Conservation (phyloP, 2,113 vertebrate genomes). For the Dicrurus megarhynchus region DNA sequence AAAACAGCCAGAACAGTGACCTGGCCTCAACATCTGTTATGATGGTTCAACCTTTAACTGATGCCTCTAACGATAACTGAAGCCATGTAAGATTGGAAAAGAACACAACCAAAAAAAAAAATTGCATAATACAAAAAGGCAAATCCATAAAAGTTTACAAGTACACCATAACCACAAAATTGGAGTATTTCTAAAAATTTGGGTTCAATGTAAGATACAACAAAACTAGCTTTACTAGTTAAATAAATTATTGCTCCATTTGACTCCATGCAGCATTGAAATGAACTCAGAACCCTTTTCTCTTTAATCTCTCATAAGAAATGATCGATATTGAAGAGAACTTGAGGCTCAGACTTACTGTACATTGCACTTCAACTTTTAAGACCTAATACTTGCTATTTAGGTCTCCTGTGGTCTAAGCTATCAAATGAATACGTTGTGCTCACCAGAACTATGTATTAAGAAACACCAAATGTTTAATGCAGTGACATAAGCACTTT, state of each 20-base stretch:
- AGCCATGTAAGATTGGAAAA: slow-evolving; percentile 38
- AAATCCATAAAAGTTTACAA: slow-evolving; percentile 50
- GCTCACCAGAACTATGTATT: slow-evolving; percentile 72
- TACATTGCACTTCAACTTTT: slow-evolving; percentile 90
- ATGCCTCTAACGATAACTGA: slow-evolving; percentile 14
- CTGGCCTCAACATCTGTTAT: not conserved
- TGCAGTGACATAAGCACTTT: slow-evolving; percentile 82
- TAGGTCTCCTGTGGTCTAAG: slow-evolving; percentile 68
- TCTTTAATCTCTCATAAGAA: slow-evolving; percentile 72
- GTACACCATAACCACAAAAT: slow-evolving; percentile 60
- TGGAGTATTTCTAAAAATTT: slow-evolving; percentile 65
- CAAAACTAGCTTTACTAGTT: slow-evolving; percentile 35
- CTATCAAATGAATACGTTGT: slow-evolving; percentile 68
- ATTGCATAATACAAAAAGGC: slow-evolving; percentile 65
- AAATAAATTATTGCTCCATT: slow-evolving; percentile 78
- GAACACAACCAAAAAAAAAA: slow-evolving; percentile 40
- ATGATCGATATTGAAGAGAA: slow-evolving; percentile 81
- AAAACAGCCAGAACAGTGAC: not conserved
- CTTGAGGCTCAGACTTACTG: slow-evolving; percentile 81
- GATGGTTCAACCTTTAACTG: not conserved
- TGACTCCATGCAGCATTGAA: slow-evolving; percentile 80
- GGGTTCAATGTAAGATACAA: slow-evolving; percentile 41
- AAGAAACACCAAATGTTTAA: slow-evolving; percentile 76
- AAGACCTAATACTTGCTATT: slow-evolving; percentile 77
- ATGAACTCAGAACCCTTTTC: slow-evolving; percentile 71